A percentile compares a stretch with the other conserved stretches of the same genome.
Evolutionary conservation across 2,888 invertebrate species (phyloP).

Genomic region (Lamellibrachia columna): DNA sequence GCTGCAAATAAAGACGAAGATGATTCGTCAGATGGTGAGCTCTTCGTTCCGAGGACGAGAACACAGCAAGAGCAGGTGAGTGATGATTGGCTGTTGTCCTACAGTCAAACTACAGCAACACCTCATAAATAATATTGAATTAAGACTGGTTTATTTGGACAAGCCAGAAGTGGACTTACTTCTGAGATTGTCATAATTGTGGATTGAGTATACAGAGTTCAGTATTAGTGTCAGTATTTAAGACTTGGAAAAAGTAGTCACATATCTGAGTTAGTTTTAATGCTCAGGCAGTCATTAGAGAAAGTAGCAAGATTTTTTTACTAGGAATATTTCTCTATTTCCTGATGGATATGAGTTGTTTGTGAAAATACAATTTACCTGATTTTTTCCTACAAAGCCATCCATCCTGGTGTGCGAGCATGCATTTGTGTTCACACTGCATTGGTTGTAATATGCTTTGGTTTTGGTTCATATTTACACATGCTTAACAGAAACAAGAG

Average conservation of each 20-base stretch:
- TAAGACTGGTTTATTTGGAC: neutral
- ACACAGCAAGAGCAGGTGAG: neutral
- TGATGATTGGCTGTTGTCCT: neutral
- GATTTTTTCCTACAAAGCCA: neutral
- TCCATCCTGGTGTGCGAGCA: neutral
- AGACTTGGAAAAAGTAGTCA: neutral
- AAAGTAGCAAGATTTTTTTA: neutral
- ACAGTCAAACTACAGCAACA: neutral
- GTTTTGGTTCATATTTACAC: conserved; percentile 18
- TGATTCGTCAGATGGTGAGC: neutral
- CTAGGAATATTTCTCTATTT: neutral
- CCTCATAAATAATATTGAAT: neutral
- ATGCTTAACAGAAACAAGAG: conserved; percentile 52
- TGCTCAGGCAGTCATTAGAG: neutral
- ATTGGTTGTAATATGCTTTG: neutral
- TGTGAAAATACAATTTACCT: neutral
- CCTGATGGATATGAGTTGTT: neutral
- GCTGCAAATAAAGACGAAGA: neutral
- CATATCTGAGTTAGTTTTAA: neutral
- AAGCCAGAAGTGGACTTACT: neutral
- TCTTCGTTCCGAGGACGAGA: neutral
- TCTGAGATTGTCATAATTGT: neutral
- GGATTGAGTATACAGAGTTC: neutral
- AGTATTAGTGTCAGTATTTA: neutral
- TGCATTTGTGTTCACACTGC: neutral